These are phyloP conservation scores for Drosophila anomalipes DNA, from an alignment of 2,888 invertebrate species.

Conservation along the genomic window DNA sequence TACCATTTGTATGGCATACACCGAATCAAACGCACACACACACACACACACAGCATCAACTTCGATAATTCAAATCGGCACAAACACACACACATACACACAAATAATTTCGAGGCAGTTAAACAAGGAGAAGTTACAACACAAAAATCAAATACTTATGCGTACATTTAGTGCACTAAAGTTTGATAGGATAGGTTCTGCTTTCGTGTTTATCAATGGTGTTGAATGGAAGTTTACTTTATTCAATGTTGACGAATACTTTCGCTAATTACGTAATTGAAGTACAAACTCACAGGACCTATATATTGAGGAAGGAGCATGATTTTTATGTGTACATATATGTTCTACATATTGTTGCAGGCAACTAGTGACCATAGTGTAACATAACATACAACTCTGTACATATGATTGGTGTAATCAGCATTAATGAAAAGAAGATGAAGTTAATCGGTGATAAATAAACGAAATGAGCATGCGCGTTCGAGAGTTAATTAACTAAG, in stretches of 20 bases:
- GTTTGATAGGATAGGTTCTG: slow-evolving; percentile 16
- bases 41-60: slow-evolving; percentile 20
- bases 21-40: slow-evolving; percentile 9
- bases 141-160: slow-evolving; percentile 45
- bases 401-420: background rate
- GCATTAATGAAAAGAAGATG: too few relatives aligned
- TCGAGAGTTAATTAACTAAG: background rate
- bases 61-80: slow-evolving; percentile 67
- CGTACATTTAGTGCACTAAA: slow-evolving; percentile 9
- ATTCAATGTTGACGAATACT: slow-evolving; percentile 23
- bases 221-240: slow-evolving; percentile 24
- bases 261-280: slow-evolving; percentile 70
- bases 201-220: slow-evolving; percentile 19
- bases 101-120: slow-evolving; percentile 59
- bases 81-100: slow-evolving; percentile 66
- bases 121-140: slow-evolving; percentile 39
- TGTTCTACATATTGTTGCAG: background rate
- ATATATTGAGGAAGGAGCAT: background rate
- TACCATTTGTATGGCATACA: slow-evolving; percentile 52
- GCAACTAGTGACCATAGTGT: background rate
- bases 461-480: background rate
- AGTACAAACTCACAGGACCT: slow-evolving; percentile 21
- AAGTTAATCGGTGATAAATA: background rate
- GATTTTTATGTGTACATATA: background rate
- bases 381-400: background rate